A percentile compares a stretch with the other conserved stretches of the same genome.
These are phyloP conservation scores for Pammene fasciana DNA, from an alignment of 2,888 invertebrate species.

Conservation along the genomic window DNA sequence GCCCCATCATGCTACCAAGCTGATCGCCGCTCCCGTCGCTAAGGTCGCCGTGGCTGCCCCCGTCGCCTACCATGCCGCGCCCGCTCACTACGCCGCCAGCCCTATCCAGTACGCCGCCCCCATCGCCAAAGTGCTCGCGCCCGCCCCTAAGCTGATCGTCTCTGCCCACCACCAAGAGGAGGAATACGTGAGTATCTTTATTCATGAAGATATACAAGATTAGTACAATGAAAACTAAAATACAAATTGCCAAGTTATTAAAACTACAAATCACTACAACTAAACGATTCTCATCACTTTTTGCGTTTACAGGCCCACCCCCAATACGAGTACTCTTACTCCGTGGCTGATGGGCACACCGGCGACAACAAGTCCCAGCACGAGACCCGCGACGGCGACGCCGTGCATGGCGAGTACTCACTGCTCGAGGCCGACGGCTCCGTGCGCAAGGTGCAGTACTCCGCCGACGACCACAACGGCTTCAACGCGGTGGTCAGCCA, in stretches of 20 bases:
- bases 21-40: conserved; percentile 44
- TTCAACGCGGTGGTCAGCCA: conserved; percentile 72
- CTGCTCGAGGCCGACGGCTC: conserved; percentile 81
- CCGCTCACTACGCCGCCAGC: conserved; percentile 56
- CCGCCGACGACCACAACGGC: conserved; percentile 79
- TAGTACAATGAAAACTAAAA: too few species aligned
- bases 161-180: conserved; percentile 56
- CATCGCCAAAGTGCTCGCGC: conserved; percentile 54
- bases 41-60: conserved; percentile 50
- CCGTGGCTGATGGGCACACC: conserved; percentile 82
- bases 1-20: conserved; percentile 48
- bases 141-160: conserved; percentile 53
- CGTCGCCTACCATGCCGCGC: conserved; percentile 48
- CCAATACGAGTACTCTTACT: conserved; percentile 82
- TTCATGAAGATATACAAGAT: background rate
- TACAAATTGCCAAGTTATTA: too few species aligned
- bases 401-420: conserved; percentile 73
- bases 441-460: conserved; percentile 80
- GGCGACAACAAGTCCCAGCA: conserved; percentile 81
- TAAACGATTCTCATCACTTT: too few species aligned
- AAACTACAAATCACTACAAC: too few species aligned
- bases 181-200: conserved; percentile 58
- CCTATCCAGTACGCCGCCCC: conserved; percentile 58
- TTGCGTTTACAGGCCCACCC: conserved; percentile 70
- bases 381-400: conserved; percentile 68